phyloP scores from a whole-genome alignment of 1,140 invertebrate genomes.

The Coptotermes formosanus region DNA sequence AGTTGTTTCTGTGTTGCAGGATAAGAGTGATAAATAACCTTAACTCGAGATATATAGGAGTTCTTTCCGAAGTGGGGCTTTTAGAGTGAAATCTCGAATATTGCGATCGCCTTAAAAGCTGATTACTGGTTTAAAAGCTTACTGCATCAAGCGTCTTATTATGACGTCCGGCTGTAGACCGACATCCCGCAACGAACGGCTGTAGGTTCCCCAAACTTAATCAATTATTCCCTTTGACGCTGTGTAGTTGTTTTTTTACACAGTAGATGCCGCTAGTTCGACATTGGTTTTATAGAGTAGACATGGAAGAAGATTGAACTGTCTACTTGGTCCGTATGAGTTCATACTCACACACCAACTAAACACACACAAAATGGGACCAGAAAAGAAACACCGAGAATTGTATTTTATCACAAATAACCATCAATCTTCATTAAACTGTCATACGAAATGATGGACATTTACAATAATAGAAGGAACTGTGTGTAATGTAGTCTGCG shows the following conservation, averaged over 20 bases:
- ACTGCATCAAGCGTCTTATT: not conserved
- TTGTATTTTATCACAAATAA: not conserved
- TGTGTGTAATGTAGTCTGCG: too few species aligned
- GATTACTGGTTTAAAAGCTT: not conserved
- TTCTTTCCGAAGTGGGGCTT: too few species aligned
- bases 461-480: not conserved
- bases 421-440: not conserved
- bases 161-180: not conserved
- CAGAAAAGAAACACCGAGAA: not conserved
- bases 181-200: not conserved
- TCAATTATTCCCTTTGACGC: slow-evolving; percentile 1
- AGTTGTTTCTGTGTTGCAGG: too few species aligned
- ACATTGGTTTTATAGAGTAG: not conserved
- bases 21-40: too few species aligned
- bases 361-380: not conserved
- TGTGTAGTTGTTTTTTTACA: not conserved
- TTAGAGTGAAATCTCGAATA: too few species aligned
- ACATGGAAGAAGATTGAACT: slow-evolving; percentile 4
- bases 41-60: too few species aligned
- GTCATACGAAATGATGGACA: not conserved
- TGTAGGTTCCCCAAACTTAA: not conserved
- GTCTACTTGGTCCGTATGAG: not conserved
- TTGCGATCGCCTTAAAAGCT: not conserved
- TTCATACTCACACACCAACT: not conserved
- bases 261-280: not conserved